A percentile compares a stretch with the other conserved stretches of the same genome.
Conservation (phyloP, 2,113 vertebrate genomes). For the Microtus pennsylvanicus region DNA sequence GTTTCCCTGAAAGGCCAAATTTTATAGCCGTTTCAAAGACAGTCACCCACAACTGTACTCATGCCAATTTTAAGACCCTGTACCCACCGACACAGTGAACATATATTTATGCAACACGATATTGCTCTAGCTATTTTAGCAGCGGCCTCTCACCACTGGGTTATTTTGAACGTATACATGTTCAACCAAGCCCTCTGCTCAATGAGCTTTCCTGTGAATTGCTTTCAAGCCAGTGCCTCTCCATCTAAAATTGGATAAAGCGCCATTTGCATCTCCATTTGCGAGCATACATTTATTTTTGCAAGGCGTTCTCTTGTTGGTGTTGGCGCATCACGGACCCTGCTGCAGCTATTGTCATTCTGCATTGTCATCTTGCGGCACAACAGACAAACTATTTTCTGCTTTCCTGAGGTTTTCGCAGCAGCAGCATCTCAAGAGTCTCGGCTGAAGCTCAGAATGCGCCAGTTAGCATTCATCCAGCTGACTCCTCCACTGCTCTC, state of each 20-base stretch:
- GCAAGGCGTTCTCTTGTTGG: not conserved
- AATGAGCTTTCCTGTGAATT: not conserved
- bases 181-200: not conserved
- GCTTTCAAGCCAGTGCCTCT: not conserved
- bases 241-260: not conserved
- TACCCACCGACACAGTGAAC: not conserved
- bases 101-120: not conserved
- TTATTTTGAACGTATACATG: constrained; percentile 20
- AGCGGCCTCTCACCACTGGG: not conserved
- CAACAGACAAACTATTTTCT: constrained; percentile 56
- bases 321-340: constrained; percentile 25
- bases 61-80: not conserved
- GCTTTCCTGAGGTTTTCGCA: constrained; percentile 42
- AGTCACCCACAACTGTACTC: not conserved
- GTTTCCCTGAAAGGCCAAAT: not conserved
- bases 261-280: not conserved
- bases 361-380: constrained; percentile 46
- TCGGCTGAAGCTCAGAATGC: constrained; percentile 74
- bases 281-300: constrained; percentile 44
- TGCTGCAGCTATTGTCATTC: not conserved
- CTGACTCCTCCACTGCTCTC: constrained; percentile 66
- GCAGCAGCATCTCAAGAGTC: constrained; percentile 68
- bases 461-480: constrained; percentile 78
- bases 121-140: not conserved
- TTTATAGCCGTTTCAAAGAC: not conserved